Evolutionary conservation across 92 coral and sea anemone genomes (phyloP).

Genomic region (Parazoanthus darwini): DNA sequence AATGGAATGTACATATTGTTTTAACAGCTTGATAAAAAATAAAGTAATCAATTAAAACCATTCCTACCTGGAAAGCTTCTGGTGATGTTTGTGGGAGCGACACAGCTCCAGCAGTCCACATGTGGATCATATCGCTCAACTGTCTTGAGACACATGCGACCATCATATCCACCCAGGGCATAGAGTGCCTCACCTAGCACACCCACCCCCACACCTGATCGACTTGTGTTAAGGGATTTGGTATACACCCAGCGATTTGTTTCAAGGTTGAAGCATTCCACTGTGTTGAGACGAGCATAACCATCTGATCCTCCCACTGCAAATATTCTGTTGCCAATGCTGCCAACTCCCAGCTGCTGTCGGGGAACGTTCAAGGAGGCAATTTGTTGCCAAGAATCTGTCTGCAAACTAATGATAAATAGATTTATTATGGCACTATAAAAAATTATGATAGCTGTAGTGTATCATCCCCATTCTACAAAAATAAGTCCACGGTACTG

Average conservation of each 20-base stretch:
- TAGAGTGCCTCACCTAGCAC: constrained; percentile 93
- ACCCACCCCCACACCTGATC: constrained; percentile 99
- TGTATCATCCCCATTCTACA: too few species aligned
- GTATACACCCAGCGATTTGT: constrained; percentile 87
- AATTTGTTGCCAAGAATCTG: constrained; percentile 89
- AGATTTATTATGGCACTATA: not conserved
- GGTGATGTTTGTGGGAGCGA: constrained; percentile 91
- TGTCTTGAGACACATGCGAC: constrained; percentile 95
- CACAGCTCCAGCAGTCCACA: constrained; percentile 97
- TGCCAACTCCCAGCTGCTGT: constrained; percentile 96
- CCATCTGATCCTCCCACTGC: constrained; percentile 99
- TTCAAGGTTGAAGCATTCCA: constrained; percentile 84
- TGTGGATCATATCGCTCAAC: constrained; percentile 98
- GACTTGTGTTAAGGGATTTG: constrained; percentile 93
- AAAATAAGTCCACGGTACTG: too few species aligned
- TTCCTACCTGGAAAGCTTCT: constrained; percentile 96
- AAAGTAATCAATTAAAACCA: too few species aligned
- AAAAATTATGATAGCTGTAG: too few species aligned
- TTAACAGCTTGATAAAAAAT: too few species aligned
- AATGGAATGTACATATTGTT: not conserved
- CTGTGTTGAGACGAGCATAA: constrained; percentile 88
- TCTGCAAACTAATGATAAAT: constrained; percentile 67
- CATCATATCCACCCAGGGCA: constrained; percentile 99
- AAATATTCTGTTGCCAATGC: constrained; percentile 80
- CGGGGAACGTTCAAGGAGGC: constrained; percentile 92